Evolutionary conservation across 2,888 invertebrate genomes (phyloP).

Genomic region (Thysanoteuthis rhombus): DNA sequence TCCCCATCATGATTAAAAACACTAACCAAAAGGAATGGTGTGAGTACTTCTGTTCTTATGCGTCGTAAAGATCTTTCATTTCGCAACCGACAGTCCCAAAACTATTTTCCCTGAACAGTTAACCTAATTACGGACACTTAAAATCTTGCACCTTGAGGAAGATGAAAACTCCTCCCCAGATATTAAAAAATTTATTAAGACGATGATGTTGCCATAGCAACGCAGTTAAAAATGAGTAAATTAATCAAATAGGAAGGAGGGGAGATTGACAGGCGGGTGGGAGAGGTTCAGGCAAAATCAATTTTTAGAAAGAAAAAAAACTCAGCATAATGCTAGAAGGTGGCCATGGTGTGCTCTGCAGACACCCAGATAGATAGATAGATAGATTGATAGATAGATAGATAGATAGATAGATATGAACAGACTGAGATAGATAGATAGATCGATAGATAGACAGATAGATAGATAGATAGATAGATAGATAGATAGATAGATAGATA

Average conservation of each 20-base stretch:
- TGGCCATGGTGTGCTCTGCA: neutral
- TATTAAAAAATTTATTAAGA: neutral
- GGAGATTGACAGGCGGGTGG: neutral
- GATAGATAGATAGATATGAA: no score
- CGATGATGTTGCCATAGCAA: neutral
- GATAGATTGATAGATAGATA: no score
- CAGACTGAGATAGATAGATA: neutral
- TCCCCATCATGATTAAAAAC: no score
- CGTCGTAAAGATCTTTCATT: no score
- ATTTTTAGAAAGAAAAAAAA: neutral
- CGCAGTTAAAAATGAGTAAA: neutral
- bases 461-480: neutral
- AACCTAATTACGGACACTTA: neutral
- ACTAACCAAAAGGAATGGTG: no score
- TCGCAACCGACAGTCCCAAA: neutral
- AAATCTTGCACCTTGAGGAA: neutral
- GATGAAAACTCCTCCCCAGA: neutral
- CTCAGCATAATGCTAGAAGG: neutral
- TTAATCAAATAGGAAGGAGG: neutral
- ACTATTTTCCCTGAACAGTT: neutral
- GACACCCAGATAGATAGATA: no score
- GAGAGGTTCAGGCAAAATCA: neutral
- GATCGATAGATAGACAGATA: neutral
- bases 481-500: neutral
- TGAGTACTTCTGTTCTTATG: no score